phyloP scores from a whole-genome alignment of 1,140 invertebrate genomes.

The Lamellibrachia luymesi region DNA sequence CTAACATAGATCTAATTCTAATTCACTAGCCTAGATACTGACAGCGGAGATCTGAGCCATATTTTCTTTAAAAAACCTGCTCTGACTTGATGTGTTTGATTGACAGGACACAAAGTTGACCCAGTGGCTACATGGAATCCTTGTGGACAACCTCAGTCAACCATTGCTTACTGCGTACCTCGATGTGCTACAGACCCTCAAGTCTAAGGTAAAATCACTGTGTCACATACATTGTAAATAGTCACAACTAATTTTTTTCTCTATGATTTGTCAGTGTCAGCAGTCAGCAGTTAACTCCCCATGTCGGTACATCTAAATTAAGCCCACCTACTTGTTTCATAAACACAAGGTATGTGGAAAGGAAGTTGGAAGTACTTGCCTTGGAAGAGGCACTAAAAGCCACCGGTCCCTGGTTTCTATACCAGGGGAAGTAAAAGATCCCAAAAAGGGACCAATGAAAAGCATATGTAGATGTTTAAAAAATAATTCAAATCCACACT shows the following conservation, averaged over 20 bases:
- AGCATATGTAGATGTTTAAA: neutral
- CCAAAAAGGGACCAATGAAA: too few relatives aligned
- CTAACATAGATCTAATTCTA: too few relatives aligned
- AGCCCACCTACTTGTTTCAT: too few relatives aligned
- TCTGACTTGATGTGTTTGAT: slow-evolving; percentile 7
- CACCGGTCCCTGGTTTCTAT: too few relatives aligned
- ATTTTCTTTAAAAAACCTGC: neutral
- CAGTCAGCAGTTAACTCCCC: too few relatives aligned
- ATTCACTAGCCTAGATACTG: neutral
- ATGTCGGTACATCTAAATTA: too few relatives aligned
- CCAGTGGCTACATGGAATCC: slow-evolving; percentile 76
- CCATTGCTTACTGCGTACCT: slow-evolving; percentile 74
- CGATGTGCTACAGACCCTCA: slow-evolving; percentile 76
- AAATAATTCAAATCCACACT: neutral
- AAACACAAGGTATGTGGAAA: too few relatives aligned
- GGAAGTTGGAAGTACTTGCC: too few relatives aligned
- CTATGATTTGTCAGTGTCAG: too few relatives aligned
- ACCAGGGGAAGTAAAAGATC: too few relatives aligned
- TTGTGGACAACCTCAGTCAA: slow-evolving; percentile 69
- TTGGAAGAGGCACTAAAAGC: too few relatives aligned
- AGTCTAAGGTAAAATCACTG: slow-evolving; percentile 61
- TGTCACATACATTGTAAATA: slow-evolving; percentile 3
- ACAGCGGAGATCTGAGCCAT: neutral
- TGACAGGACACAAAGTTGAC: slow-evolving; percentile 68
- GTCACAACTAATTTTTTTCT: neutral